Base-by-base conservation (phyloP, 2,888 invertebrate genomes). In the Netelia melanura region DNA sequence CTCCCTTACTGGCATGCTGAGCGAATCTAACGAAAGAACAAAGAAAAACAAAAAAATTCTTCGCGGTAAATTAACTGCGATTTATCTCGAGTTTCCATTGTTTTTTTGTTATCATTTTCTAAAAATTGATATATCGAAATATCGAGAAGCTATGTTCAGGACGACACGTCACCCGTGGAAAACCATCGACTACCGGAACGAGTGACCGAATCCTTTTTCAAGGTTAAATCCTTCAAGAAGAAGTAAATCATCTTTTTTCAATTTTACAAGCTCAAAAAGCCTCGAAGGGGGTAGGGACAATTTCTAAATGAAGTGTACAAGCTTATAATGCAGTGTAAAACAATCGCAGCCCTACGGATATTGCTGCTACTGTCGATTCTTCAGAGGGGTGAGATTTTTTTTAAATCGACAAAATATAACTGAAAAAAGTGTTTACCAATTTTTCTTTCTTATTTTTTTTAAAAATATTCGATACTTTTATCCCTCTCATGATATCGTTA, bases 301-400 rank as follows among this genome's bases (percentile, higher is more conserved):
- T 65, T 10, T 1, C 3, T 48, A 61, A 76, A 80, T 80, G 85
- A 72, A n/a, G 61, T 17, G 56, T 79, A 85, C 44, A 71, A 21
- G 54, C 78, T 70, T 74, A 78, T 78, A 17, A 85, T 85, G 85
- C 79, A 56, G 79, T 72, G 62, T 48, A 83, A 82, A 75, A 74
- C 68, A 43, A 54, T 71, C 38, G 71, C 67, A 30, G 62, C 62
- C 54, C 44, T 82, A n/a, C 86, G 67, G 70, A 84, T 90, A 78
- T 81, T 91, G 17, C 77, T 91, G 43, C 61, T 90, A 79, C 62
- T 89, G 68, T 85, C 88, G 17, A 38, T 89, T 74, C 72, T 90
- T 23, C 87, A 88, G 67, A 87, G 54, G 85, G 88, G 91, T 91
- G 72, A 91, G 88, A 62, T 79, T 58, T 10, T 17, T 30, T 38